A percentile compares a stretch with the other conserved stretches of the same genome.
Conservation (phyloP, 2,797 vertebrate genomes). For the Thalassophryne amazonica region DNA sequence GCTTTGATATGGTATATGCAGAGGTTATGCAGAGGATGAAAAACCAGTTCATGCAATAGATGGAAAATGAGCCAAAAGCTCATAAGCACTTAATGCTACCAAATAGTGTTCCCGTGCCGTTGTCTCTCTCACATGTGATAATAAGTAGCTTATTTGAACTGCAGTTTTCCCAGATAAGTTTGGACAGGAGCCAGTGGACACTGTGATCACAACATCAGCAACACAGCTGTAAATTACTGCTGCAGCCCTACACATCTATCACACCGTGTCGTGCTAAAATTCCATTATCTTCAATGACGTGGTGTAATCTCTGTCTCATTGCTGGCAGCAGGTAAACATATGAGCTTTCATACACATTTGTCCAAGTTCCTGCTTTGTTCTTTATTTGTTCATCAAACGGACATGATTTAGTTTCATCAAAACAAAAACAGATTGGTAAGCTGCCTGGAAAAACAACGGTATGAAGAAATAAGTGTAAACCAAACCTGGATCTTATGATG, state of each 20-base stretch:
- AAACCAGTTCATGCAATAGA: too few relatives aligned
- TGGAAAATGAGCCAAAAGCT: too few relatives aligned
- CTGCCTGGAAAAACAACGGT: too few relatives aligned
- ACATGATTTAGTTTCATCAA: too few relatives aligned
- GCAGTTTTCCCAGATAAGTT: conserved; percentile 31
- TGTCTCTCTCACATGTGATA: conserved; percentile 23
- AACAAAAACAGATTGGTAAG: too few relatives aligned
- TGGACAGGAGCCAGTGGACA: conserved; percentile 34
- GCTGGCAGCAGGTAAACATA: not conserved
- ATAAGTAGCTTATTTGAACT: conserved; percentile 40
- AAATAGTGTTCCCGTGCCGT: not conserved
- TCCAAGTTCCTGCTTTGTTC: not conserved
- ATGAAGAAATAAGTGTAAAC: too few relatives aligned
- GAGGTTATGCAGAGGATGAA: too few relatives aligned
- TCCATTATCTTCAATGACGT: not conserved
- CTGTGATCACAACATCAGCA: conserved; percentile 17
- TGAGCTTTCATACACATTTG: not conserved
- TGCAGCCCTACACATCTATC: conserved; percentile 25
- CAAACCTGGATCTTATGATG: too few relatives aligned
- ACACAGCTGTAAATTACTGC: conserved; percentile 30
- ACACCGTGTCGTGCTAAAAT: conserved; percentile 6
- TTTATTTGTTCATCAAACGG: too few relatives aligned
- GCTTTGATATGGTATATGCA: too few relatives aligned
- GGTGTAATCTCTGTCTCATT: not conserved
- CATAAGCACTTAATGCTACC: too few relatives aligned